Evolutionary conservation across 2,113 vertebrate species (phyloP).

Genomic region (Ochotona princeps): DNA sequence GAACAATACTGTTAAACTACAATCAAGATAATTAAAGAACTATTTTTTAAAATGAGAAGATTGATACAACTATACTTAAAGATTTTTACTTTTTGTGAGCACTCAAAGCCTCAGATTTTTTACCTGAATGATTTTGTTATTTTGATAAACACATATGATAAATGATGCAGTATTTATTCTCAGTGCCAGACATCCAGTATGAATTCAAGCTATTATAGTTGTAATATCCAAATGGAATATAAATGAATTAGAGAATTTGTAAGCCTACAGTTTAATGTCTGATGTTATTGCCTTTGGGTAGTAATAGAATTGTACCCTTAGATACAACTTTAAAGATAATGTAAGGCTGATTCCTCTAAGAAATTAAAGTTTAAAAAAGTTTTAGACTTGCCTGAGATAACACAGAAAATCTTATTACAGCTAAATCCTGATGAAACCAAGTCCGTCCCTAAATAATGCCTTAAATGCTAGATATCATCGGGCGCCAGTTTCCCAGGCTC

Average conservation of each 20-base stretch:
- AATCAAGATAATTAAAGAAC: not conserved
- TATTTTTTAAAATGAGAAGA: slow-evolving; percentile 41
- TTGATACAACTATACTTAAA: not conserved
- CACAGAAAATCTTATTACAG: not conserved
- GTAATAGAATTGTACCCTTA: slow-evolving; percentile 23
- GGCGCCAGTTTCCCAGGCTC: no score
- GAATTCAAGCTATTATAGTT: slow-evolving; percentile 27
- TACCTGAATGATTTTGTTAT: not conserved
- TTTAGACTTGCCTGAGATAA: slow-evolving; percentile 2
- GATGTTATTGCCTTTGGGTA: not conserved
- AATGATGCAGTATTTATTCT: not conserved
- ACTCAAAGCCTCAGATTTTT: not conserved
- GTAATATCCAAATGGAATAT: slow-evolving; percentile 42
- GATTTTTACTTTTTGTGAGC: not conserved
- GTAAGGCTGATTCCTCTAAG: not conserved
- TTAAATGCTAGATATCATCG: no score
- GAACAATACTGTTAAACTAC: not conserved
- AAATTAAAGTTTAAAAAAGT: not conserved
- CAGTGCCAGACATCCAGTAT: not conserved
- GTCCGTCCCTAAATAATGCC: no score
- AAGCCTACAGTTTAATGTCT: not conserved
- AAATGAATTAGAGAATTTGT: slow-evolving; percentile 14
- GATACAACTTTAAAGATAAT: not conserved
- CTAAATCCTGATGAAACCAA: not conserved
- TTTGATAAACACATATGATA: not conserved